A percentile compares a stretch with the other conserved stretches of the same genome.
Evolutionary conservation across 1,140 invertebrate species (phyloP).

Genomic region (Bilobella aurantiaca): DNA sequence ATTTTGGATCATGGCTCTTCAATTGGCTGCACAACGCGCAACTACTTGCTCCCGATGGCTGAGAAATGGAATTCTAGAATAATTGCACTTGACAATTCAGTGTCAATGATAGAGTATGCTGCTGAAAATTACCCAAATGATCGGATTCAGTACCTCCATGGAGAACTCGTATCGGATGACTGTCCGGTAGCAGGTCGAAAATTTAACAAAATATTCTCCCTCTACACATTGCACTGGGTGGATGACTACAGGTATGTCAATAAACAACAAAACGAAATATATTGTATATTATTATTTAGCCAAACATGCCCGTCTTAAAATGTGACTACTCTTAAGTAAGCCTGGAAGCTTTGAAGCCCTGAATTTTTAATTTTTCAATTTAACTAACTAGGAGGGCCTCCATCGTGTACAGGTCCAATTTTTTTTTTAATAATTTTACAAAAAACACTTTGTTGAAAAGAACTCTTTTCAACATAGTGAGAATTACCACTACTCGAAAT

Average conservation of each 20-base stretch:
- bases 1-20: neutral
- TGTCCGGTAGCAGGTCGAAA: neutral
- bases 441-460: too few species aligned
- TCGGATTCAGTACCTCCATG: neutral
- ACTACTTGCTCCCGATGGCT: neutral
- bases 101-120: neutral
- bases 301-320: too few species aligned
- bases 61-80: neutral
- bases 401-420: too few species aligned
- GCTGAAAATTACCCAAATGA: neutral
- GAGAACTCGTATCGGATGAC: neutral
- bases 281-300: too few species aligned
- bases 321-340: too few species aligned
- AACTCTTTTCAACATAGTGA: too few species aligned
- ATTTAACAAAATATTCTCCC: neutral
- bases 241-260: neutral
- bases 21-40: neutral
- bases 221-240: neutral
- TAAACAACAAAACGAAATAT: too few species aligned
- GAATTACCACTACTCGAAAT: too few species aligned
- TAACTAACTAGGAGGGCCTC: too few species aligned
- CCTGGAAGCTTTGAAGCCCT: too few species aligned
- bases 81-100: neutral
- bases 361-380: too few species aligned
- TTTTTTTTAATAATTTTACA: too few species aligned